phyloP scores from a whole-genome alignment of 2,888 invertebrate species.

The Sabatieria punctata region DNA sequence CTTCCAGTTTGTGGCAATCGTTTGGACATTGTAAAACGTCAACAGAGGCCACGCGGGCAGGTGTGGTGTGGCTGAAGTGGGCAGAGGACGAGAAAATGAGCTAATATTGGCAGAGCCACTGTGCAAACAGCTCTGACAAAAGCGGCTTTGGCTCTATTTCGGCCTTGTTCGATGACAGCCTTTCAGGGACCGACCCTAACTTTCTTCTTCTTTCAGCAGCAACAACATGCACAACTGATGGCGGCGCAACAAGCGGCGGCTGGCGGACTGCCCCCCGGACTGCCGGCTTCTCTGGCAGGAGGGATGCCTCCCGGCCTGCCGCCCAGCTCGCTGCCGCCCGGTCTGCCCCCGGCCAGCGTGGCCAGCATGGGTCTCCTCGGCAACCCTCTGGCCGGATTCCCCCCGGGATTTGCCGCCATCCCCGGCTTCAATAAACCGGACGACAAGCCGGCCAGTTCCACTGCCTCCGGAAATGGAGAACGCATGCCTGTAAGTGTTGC shows the following conservation, averaged over 20 bases:
- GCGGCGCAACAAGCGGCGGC: conserved; percentile 46
- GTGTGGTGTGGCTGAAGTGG: too few species aligned
- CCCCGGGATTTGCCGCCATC: conserved; percentile 11
- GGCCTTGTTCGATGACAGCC: not conserved
- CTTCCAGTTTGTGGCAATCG: too few species aligned
- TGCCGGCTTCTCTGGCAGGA: conserved; percentile 18
- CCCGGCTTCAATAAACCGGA: conserved; percentile 13
- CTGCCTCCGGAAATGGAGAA: conserved; percentile 3
- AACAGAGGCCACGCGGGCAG: too few species aligned
- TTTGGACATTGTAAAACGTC: too few species aligned
- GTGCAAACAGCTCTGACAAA: too few species aligned
- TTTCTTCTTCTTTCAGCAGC: conserved; percentile 46
- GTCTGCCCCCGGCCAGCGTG: conserved; percentile 40
- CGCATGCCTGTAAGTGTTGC: conserved; percentile 5
- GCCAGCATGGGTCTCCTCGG: conserved; percentile 17
- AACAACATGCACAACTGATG: conserved; percentile 78
- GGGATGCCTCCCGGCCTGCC: conserved; percentile 4
- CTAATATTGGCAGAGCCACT: too few species aligned
- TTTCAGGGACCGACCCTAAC: not conserved
- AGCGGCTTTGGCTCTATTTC: too few species aligned
- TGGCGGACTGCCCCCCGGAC: conserved; percentile 25
- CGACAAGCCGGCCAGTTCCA: conserved; percentile 8
- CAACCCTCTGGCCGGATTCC: conserved; percentile 16
- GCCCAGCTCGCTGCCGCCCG: conserved; percentile 42
- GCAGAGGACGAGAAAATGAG: too few species aligned